phyloP scores from a whole-genome alignment of 2,888 invertebrate genomes.

The Drosophila barbarae region DNA sequence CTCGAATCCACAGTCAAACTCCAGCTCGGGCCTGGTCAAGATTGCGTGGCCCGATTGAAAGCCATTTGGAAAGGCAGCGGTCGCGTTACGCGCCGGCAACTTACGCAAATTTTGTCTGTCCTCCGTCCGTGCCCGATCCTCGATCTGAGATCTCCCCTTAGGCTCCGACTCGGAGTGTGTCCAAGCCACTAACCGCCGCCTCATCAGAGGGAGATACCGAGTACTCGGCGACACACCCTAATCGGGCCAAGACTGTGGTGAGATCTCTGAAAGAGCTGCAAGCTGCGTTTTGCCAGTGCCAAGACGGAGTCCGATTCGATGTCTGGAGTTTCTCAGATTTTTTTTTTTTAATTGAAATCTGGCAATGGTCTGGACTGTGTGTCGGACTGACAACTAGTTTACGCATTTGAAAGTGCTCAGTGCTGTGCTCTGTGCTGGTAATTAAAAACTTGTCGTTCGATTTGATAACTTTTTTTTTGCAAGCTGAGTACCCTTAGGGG shows the following conservation, averaged over 20 bases:
- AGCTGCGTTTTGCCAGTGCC: slow-evolving; percentile 6
- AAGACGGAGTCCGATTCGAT: slow-evolving; percentile 3
- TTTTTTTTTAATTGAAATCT: slow-evolving; percentile 67
- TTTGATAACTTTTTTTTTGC: slow-evolving; percentile 42
- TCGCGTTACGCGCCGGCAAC: slow-evolving; percentile 58
- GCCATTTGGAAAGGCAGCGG: slow-evolving; percentile 61
- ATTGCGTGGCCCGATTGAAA: slow-evolving; percentile 59
- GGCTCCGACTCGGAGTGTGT: slow-evolving; percentile 39
- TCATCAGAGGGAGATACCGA: slow-evolving; percentile 43
- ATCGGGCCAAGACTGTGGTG: slow-evolving; percentile 35
- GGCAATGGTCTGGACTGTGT: slow-evolving; percentile 44
- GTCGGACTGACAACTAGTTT: slow-evolving; percentile 59
- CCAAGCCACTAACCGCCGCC: slow-evolving; percentile 23
- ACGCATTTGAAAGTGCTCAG: slow-evolving; percentile 69
- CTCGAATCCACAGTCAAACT: slow-evolving; percentile 23
- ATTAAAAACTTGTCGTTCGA: slow-evolving; percentile 70
- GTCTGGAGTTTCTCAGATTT: slow-evolving; percentile 37
- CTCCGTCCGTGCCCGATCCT: slow-evolving; percentile 31
- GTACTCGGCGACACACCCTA: slow-evolving; percentile 63
- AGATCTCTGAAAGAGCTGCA: slow-evolving; percentile 21
- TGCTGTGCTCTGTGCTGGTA: slow-evolving; percentile 50
- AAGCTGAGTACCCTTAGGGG: slow-evolving; percentile 21
- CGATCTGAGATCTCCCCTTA: slow-evolving; percentile 37
- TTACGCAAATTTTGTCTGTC: slow-evolving; percentile 61
- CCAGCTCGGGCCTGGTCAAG: slow-evolving; percentile 50